These are phyloP conservation scores for Pitangus sulphuratus DNA, from an alignment of 2,797 vertebrate species.

Conservation along the genomic window DNA sequence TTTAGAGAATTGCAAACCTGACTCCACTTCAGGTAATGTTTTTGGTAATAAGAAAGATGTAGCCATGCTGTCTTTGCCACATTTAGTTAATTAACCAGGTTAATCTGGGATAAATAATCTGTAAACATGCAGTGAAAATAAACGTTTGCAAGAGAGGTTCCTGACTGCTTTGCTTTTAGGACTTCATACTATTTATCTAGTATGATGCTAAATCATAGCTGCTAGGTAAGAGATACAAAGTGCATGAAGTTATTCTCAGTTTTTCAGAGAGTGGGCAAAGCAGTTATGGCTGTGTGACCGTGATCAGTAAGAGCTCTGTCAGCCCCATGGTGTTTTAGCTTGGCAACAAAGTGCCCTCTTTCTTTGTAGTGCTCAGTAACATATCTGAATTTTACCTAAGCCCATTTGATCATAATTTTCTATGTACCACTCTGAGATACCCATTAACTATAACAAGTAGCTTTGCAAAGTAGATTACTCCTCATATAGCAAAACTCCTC, in stretches of 20 bases:
- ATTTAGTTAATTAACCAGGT: neutral
- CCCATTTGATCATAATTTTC: neutral
- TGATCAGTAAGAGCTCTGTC: neutral
- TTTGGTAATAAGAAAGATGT: neutral
- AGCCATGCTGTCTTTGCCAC: neutral
- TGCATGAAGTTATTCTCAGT: neutral
- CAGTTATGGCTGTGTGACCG: neutral
- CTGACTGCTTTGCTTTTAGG: neutral
- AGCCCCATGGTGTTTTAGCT: neutral
- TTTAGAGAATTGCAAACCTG: neutral
- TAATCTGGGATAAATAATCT: conserved; percentile 15
- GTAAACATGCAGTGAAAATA: neutral
- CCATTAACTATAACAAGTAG: neutral
- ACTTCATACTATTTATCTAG: neutral
- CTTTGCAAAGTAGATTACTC: neutral
- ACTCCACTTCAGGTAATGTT: neutral
- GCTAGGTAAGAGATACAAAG: neutral
- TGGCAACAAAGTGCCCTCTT: neutral
- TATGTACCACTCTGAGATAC: neutral
- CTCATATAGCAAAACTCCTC: neutral
- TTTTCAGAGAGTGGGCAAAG: neutral
- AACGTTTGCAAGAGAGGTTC: neutral
- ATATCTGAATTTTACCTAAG: neutral
- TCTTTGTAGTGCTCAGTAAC: neutral
- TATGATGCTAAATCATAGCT: neutral